These are phyloP conservation scores for Dione vanillae DNA, from an alignment of 2,888 invertebrate species.

Conservation along the genomic window DNA sequence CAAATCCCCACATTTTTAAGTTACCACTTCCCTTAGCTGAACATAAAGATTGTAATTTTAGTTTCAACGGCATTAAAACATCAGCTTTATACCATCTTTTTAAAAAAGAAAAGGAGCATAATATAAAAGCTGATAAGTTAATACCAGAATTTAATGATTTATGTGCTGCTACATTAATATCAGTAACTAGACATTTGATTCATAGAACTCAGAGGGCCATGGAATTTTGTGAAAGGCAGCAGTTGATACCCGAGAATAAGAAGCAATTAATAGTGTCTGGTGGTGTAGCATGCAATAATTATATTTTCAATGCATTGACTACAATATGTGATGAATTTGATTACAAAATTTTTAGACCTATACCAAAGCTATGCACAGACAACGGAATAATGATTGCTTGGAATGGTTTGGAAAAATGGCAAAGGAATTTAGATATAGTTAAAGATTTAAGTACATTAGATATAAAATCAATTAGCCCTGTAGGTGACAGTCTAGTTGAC, in stretches of 20 bases:
- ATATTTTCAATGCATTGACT: conserved; percentile 88
- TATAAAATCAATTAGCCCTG: conserved; percentile 84
- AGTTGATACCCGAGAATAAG: conserved; percentile 86
- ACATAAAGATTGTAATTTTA: conserved; percentile 93
- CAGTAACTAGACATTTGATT: conserved; percentile 90
- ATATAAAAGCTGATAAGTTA: conserved; percentile 86
- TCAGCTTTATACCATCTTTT: conserved; percentile 82
- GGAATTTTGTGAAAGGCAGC: conserved; percentile 86
- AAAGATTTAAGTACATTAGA: conserved; percentile 86
- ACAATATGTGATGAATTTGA: conserved; percentile 87
- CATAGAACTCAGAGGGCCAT: conserved; percentile 94
- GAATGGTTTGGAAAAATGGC: conserved; percentile 96
- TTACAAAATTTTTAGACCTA: conserved; percentile 90
- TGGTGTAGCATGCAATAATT: conserved; percentile 97
- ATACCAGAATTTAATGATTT: conserved; percentile 91
- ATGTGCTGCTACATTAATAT: conserved; percentile 93
- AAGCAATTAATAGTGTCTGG: conserved; percentile 93
- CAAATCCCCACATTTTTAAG: conserved; percentile 87
- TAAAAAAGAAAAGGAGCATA: conserved; percentile 84
- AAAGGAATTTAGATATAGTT: conserved; percentile 76
- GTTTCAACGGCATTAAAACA: conserved; percentile 93
- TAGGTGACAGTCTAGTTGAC: conserved; percentile 86
- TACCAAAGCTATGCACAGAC: conserved; percentile 95
- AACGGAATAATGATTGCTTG: conserved; percentile 99
- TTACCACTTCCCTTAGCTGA: conserved; percentile 87